A percentile compares a stretch with the other conserved stretches of the same genome.
These are phyloP conservation scores for Cheilinus undulatus DNA, from an alignment of 2,113 vertebrate genomes.

Conservation along the genomic window DNA sequence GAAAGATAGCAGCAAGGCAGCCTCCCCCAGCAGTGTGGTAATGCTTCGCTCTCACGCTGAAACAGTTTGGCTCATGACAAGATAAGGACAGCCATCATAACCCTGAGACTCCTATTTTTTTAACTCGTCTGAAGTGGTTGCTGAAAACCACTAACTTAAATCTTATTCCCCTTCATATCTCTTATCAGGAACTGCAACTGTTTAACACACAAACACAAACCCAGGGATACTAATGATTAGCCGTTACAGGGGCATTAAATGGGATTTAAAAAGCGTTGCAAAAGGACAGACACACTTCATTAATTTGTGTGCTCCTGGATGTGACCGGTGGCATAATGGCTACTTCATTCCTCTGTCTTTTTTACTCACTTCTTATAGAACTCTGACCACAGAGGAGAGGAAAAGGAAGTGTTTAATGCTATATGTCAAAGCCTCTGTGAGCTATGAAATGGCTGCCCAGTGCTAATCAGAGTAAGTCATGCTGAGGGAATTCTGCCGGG, in stretches of 20 bases:
- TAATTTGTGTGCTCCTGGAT: slow-evolving; percentile 48
- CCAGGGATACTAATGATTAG: slow-evolving; percentile 49
- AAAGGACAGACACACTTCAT: slow-evolving; percentile 68
- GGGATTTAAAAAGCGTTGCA: slow-evolving; percentile 62
- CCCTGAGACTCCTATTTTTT: slow-evolving; percentile 52
- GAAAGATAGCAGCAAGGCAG: slow-evolving; percentile 65
- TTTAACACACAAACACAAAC: slow-evolving; percentile 31
- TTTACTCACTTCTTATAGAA: background rate
- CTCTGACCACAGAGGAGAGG: slow-evolving; percentile 13
- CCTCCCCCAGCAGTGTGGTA: slow-evolving; percentile 52
- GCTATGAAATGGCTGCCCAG: slow-evolving; percentile 63
- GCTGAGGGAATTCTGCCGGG: slow-evolving; percentile 56
- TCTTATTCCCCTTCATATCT: background rate
- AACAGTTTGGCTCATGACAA: slow-evolving; percentile 69
- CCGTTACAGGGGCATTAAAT: slow-evolving; percentile 55
- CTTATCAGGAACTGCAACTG: slow-evolving; percentile 34
- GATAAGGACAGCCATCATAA: slow-evolving; percentile 77
- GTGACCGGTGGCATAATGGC: slow-evolving; percentile 29
- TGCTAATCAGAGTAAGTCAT: slow-evolving; percentile 65
- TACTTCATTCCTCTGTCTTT: slow-evolving; percentile 3
- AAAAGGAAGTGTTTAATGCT: slow-evolving; percentile 1
- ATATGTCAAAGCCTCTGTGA: slow-evolving; percentile 29
- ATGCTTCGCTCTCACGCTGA: slow-evolving; percentile 49
- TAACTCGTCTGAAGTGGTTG: slow-evolving; percentile 37
- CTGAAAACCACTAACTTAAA: slow-evolving; percentile 42